Conservation (phyloP, 2,888 invertebrate species). For the Antheraea assamensis region DNA sequence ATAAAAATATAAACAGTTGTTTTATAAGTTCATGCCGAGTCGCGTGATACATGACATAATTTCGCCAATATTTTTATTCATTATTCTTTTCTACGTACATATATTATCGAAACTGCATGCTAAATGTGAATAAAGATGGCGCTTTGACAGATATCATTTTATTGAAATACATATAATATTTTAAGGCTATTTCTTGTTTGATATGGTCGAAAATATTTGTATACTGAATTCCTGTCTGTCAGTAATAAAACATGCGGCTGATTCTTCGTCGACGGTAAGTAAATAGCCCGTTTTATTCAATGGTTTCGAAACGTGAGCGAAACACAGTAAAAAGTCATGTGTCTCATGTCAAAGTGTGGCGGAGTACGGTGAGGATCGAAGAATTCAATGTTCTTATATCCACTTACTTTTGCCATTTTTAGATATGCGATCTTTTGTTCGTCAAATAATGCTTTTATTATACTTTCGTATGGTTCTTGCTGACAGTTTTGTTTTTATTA, state of each 20-base stretch:
- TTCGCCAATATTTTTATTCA: too few species aligned
- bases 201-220: background rate
- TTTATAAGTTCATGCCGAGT: too few species aligned
- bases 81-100: too few species aligned
- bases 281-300: slow-evolving; percentile 7
- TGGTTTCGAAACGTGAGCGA: background rate
- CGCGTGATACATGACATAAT: too few species aligned
- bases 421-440: background rate
- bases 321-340: slow-evolving; percentile 2
- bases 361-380: background rate
- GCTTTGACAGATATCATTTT: too few species aligned
- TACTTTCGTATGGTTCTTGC: background rate
- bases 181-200: background rate
- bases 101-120: too few species aligned
- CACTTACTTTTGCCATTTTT: background rate
- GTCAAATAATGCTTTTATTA: background rate
- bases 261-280: background rate
- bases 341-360: background rate
- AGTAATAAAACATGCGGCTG: background rate
- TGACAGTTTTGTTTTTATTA: background rate
- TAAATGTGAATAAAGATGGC: too few species aligned
- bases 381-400: background rate
- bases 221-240: background rate
- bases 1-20: too few species aligned
- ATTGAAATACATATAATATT: too few species aligned